Base-by-base conservation (phyloP, 2,797 vertebrate genomes). In the Peromyscus eremicus region DNA sequence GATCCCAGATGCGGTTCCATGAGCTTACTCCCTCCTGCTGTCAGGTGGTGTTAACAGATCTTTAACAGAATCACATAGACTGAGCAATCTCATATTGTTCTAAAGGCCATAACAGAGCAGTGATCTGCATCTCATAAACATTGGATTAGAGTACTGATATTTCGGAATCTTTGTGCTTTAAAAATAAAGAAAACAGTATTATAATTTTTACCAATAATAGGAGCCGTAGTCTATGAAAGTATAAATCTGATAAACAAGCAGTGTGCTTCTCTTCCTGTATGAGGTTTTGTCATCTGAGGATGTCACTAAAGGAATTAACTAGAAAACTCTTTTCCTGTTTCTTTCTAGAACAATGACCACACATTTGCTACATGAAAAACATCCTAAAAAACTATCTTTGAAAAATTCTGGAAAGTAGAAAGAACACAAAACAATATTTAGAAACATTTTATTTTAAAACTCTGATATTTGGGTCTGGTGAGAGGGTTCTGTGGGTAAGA, bases 401-500 rank as follows among this genome's bases (percentile, higher is more conserved):
- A 34, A 85, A 43, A n/a, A 52, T 52, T 87, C 37, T 88, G 16
- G 6, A 89, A 94, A 73, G 40, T 19, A 87, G 19, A 95, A 92
- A 46, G n/a, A 40, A 4, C 40, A 12, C 1, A 66, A 87, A 88
- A 80, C 6, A 80, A 83, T 81, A 34, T n/a, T 43, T 73, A 32
- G 0, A 0, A 11, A 16, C 29, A 60, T 37, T 96, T 77, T 80
- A 84, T 43, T 84, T 62, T 75, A 64, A 81, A 52, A 70, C 40
- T 46, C 10, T 77, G 25, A 55, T 55, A 37, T 29, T 49, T 49
- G 32, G 9, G 25, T 55, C 17, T 75, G 4, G 34, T 3, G 3
- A 1, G 17, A 14, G 23, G 27, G 6, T 13, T 60, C 27, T 43
- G 23, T 71, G 23, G 66, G 9, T 55, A 55, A 87, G 46, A 55